Percentiles rank a stretch among this genome's conserved stretches.
These are phyloP conservation scores for Tangara arthus DNA, from an alignment of 2,797 vertebrate species.

Conservation along the genomic window DNA sequence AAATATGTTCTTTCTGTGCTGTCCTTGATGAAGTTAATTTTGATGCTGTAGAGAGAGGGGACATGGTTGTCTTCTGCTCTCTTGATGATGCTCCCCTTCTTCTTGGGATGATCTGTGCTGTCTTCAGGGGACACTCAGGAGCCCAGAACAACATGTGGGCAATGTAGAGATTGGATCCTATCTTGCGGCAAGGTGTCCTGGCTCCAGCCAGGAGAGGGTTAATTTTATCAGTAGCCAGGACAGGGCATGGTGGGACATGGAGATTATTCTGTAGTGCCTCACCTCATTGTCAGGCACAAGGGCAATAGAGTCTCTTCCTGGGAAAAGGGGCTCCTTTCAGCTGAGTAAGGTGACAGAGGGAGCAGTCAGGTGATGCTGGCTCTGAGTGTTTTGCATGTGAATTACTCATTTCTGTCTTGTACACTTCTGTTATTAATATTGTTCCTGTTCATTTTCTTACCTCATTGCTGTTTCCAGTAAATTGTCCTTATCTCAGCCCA, in stretches of 20 bases:
- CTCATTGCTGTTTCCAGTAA: neutral
- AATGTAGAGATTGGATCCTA: neutral
- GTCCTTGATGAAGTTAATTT: neutral
- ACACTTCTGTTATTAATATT: neutral
- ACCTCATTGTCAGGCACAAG: rapidly evolving
- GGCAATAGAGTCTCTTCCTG: neutral
- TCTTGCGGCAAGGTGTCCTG: neutral
- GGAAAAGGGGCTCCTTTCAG: neutral
- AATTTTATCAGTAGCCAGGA: neutral
- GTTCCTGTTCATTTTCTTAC: neutral
- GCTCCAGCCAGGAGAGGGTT: neutral
- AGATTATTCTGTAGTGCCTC: neutral
- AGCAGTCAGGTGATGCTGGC: too few species aligned
- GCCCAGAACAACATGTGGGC: neutral
- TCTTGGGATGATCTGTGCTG: neutral
- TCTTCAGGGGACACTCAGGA: neutral
- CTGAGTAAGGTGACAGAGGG: too few species aligned
- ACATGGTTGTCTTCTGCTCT: neutral
- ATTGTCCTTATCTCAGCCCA: neutral
- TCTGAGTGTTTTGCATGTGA: neutral
- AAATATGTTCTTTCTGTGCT: neutral
- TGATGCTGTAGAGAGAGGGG: neutral
- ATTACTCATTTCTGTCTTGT: neutral
- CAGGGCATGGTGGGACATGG: too few species aligned
- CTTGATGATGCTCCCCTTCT: neutral